These are phyloP conservation scores for Pedionomus torquatus DNA, from an alignment of 2,113 vertebrate genomes.

Conservation along the genomic window DNA sequence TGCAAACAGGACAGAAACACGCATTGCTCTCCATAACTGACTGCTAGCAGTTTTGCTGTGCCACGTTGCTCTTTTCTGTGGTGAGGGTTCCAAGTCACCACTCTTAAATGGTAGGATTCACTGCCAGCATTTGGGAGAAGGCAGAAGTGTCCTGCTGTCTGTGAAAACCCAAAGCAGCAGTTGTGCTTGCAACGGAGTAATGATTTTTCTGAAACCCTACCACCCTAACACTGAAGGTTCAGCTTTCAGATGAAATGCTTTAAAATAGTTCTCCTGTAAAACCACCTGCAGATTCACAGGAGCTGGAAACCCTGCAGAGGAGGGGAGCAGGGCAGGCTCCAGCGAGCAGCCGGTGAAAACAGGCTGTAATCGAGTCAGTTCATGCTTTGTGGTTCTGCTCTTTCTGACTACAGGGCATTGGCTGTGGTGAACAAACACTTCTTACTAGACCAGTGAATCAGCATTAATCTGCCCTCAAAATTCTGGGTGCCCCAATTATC, in stretches of 20 bases:
- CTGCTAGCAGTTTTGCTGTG: not conserved
- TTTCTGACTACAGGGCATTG: not conserved
- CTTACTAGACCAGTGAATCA: constrained; percentile 9
- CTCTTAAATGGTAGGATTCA: not conserved
- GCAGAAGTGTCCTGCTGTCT: not conserved
- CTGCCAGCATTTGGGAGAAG: not conserved
- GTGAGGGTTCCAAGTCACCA: not conserved
- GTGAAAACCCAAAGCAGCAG: not conserved
- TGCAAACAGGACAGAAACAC: too few relatives aligned
- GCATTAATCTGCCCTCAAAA: not conserved
- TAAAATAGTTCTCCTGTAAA: not conserved
- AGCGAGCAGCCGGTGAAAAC: not conserved
- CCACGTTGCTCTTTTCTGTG: not conserved
- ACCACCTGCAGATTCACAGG: not conserved
- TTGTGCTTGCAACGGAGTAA: not conserved
- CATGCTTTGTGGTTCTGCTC: constrained; percentile 33
- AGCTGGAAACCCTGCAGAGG: not conserved
- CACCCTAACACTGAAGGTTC: not conserved
- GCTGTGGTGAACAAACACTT: not conserved
- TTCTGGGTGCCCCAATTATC: not conserved
- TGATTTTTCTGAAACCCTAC: not conserved
- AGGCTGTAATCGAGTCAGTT: not conserved
- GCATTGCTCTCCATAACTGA: not conserved
- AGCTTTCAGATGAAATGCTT: not conserved
- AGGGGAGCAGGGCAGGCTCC: not conserved